Evolutionary conservation across 2,888 invertebrate species (phyloP).

Genomic region (Euzetes globulus): DNA sequence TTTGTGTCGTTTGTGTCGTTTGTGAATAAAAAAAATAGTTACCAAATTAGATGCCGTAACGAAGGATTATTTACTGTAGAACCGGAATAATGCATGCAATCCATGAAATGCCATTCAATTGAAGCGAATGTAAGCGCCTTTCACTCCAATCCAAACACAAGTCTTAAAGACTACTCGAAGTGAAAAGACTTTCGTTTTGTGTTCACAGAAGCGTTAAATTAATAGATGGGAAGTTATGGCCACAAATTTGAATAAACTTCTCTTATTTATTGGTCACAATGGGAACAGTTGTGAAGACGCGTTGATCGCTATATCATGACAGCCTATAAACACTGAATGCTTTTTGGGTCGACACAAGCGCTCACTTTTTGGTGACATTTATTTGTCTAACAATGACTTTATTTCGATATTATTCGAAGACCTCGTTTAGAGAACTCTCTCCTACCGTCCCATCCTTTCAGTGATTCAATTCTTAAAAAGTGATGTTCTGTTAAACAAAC

Average conservation of each 20-base stretch:
- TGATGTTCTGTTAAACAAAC: neutral
- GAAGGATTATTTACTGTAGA: neutral
- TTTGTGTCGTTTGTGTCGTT: neutral
- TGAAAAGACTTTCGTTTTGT: constrained; percentile 22
- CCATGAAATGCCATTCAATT: neutral
- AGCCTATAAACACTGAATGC: neutral
- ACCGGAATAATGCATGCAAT: neutral
- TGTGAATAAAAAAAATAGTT: neutral
- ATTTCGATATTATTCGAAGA: constrained; percentile 3
- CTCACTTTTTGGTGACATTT: constrained; percentile 8
- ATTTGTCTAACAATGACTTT: constrained; percentile 9
- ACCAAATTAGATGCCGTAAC: neutral
- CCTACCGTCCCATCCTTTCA: constrained; percentile 5
- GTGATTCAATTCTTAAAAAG: neutral
- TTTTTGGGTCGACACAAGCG: constrained; percentile 21
- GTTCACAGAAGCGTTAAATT: constrained; percentile 20
- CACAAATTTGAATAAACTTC: neutral
- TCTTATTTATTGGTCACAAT: constrained; percentile 18
- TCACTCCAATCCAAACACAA: neutral
- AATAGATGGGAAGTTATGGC: constrained; percentile 10
- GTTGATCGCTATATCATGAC: constrained; percentile 20
- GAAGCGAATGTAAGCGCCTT: neutral
- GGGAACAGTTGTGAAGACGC: constrained; percentile 1
- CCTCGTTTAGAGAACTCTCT: neutral
- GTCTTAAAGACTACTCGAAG: neutral